These are phyloP conservation scores for Chydorus sphaericus DNA, from an alignment of 2,888 invertebrate genomes.

Conservation along the genomic window DNA sequence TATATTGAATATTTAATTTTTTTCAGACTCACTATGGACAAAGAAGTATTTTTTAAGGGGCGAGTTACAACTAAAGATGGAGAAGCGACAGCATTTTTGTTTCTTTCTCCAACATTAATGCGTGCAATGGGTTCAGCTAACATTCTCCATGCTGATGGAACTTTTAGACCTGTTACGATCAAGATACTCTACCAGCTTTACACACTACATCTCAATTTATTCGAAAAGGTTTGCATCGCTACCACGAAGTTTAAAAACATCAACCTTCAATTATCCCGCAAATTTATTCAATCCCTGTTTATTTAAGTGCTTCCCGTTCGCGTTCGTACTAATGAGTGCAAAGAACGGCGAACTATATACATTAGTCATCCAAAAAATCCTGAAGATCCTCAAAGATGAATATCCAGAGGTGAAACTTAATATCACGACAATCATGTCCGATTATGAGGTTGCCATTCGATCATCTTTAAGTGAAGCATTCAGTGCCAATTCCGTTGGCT, in stretches of 20 bases:
- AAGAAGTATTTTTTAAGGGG: too few relatives aligned
- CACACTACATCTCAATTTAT: neutral
- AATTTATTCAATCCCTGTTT: too few relatives aligned
- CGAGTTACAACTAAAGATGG: too few relatives aligned
- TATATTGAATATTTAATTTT: too few relatives aligned
- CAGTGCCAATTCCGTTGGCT: neutral
- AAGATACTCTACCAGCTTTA: neutral
- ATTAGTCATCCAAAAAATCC: neutral
- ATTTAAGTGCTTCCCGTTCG: too few relatives aligned
- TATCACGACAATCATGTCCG: neutral
- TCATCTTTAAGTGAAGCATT: neutral
- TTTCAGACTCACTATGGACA: too few relatives aligned
- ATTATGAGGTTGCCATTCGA: neutral
- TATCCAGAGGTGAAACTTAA: neutral
- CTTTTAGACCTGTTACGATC: neutral
- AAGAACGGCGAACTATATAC: neutral
- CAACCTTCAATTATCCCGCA: neutral
- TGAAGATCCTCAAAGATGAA: neutral
- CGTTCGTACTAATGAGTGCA: neutral
- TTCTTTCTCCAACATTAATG: neutral
- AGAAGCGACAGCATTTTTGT: neutral
- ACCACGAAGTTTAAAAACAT: neutral
- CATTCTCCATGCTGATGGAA: neutral
- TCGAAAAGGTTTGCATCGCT: neutral
- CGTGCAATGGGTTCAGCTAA: neutral